Conservation (phyloP, 1,140 invertebrate species). For the Plodia interpunctella region DNA sequence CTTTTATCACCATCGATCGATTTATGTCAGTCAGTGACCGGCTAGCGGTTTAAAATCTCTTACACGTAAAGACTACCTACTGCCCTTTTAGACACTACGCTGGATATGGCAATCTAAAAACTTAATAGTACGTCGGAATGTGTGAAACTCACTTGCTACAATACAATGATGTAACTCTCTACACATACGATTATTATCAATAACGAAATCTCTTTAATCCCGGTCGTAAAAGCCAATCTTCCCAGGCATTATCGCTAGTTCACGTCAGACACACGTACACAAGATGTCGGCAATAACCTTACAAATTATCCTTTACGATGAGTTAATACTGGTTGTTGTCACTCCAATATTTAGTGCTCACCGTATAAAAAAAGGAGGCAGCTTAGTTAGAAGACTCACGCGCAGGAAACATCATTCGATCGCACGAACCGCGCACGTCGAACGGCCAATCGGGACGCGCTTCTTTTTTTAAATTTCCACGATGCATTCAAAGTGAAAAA, state of each 20-base stretch:
- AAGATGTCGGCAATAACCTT: slow-evolving; percentile 67
- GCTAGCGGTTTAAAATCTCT: too few relatives aligned
- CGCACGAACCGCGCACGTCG: slow-evolving; percentile 46
- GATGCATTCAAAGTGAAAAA: background rate
- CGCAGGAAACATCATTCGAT: slow-evolving; percentile 66
- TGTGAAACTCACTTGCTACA: background rate
- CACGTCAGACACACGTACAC: slow-evolving; percentile 46
- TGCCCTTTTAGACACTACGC: too few relatives aligned
- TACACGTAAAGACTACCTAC: too few relatives aligned
- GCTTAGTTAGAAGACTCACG: slow-evolving; percentile 52
- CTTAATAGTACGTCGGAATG: slow-evolving; percentile 29
- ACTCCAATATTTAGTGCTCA: slow-evolving; percentile 67
- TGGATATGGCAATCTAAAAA: too few relatives aligned
- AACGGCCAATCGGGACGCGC: slow-evolving; percentile 52
- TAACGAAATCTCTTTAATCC: slow-evolving; percentile 64
- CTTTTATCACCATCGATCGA: too few relatives aligned
- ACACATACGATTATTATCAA: slow-evolving; percentile 52
- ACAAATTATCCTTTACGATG: slow-evolving; percentile 72
- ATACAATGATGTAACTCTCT: slow-evolving; percentile 55
- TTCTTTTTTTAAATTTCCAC: slow-evolving; percentile 12
- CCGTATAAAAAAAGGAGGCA: slow-evolving; percentile 72
- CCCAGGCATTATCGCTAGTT: slow-evolving; percentile 44
- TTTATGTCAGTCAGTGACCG: too few relatives aligned
- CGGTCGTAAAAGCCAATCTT: slow-evolving; percentile 69
- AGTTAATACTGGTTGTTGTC: slow-evolving; percentile 62